Conservation (phyloP, 2,797 vertebrate genomes). For the Lepus townsendii region DNA sequence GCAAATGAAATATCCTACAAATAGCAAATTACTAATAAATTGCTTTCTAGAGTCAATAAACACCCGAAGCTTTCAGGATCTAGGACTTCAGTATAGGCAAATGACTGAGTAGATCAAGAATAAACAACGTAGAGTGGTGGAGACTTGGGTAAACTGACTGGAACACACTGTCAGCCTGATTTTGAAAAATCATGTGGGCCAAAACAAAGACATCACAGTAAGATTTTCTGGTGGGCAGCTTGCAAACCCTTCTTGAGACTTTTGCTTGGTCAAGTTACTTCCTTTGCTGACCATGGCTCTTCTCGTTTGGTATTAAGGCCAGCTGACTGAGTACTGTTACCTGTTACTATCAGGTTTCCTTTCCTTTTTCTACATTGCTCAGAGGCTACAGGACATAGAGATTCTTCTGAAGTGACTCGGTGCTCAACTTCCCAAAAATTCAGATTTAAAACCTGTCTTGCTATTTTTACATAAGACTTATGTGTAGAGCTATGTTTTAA, state of each 20-base stretch:
- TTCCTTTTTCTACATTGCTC: constrained; percentile 31
- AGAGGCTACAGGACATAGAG: not conserved
- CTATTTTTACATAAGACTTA: constrained; percentile 25
- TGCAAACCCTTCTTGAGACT: not conserved
- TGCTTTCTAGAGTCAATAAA: constrained; percentile 43
- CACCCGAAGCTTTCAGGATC: not conserved
- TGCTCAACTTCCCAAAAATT: not conserved
- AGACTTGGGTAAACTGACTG: not conserved
- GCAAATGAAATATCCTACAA: constrained; percentile 54
- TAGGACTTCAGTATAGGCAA: constrained; percentile 3
- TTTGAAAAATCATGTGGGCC: not conserved
- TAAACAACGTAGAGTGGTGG: not conserved
- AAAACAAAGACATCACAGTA: not conserved
- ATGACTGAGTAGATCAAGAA: not conserved
- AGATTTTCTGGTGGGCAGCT: not conserved
- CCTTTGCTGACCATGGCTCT: not conserved
- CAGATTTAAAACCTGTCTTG: constrained; percentile 1
- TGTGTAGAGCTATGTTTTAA: not conserved
- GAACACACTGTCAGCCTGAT: not conserved
- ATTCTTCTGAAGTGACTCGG: constrained; percentile 28
- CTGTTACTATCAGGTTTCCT: not conserved
- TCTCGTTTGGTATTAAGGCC: not conserved
- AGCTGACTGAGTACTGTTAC: not conserved
- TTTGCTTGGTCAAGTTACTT: not conserved
- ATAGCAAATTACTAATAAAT: not conserved